Evolutionary conservation across 2,797 vertebrate genomes (phyloP).

Genomic region (Prunella strophiata): DNA sequence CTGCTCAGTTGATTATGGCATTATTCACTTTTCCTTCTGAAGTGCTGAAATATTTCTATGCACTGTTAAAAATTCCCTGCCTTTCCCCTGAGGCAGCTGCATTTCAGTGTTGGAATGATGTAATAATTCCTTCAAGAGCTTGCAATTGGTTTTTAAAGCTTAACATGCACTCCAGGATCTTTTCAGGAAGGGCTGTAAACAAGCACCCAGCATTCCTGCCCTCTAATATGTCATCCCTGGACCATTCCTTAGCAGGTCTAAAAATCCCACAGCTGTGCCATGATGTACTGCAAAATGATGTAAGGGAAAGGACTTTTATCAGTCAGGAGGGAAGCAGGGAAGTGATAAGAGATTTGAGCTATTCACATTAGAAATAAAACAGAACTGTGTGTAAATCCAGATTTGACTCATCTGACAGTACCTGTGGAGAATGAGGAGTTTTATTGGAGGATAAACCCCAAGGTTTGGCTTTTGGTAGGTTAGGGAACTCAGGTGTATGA

Average conservation of each 20-base stretch:
- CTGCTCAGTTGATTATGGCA: slow-evolving; percentile 17
- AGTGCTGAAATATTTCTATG: slow-evolving; percentile 17
- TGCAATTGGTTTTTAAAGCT: neutral
- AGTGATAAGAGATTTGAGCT: neutral
- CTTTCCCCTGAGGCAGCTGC: neutral
- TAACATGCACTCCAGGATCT: neutral
- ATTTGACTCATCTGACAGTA: neutral
- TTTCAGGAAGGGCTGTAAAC: slow-evolving; percentile 4
- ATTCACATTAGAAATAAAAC: neutral
- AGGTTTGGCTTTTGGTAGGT: neutral
- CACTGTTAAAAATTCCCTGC: neutral
- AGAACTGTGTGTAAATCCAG: neutral
- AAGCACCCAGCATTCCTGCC: slow-evolving; percentile 1
- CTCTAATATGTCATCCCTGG: neutral
- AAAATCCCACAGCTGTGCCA: neutral
- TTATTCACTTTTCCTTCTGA: slow-evolving; percentile 33
- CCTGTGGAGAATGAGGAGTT: neutral
- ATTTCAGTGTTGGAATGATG: neutral
- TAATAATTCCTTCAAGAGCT: slow-evolving; percentile 10
- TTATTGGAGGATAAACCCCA: neutral
- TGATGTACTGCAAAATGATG: neutral
- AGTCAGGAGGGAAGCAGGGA: neutral
- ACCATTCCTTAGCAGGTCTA: neutral
- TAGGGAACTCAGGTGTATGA: neutral
- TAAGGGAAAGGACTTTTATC: neutral